phyloP scores from a whole-genome alignment of 2,113 vertebrate genomes.

The Pygoscelis adeliae region DNA sequence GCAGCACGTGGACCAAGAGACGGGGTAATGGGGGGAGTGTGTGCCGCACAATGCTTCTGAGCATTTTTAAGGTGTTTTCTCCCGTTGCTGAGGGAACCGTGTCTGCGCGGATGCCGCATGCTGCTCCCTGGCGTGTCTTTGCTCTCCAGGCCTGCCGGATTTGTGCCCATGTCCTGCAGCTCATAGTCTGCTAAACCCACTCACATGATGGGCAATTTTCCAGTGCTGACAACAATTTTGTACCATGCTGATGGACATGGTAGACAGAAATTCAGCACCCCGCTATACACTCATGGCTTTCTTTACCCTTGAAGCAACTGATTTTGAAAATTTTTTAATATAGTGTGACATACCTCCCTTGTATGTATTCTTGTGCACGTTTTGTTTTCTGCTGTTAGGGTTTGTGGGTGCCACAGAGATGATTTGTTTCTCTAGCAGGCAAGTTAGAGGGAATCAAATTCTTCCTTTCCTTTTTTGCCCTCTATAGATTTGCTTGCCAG shows the following conservation, averaged over 20 bases:
- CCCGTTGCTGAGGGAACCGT: rapidly evolving
- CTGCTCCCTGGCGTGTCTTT: neutral
- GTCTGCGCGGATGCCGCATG: neutral
- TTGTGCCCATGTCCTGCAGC: neutral
- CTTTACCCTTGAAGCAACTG: neutral
- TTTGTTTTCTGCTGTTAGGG: neutral
- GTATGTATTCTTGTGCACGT: neutral
- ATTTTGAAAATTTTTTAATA: neutral
- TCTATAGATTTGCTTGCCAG: neutral
- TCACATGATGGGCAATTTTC: neutral
- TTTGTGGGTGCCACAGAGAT: neutral
- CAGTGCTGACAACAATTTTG: neutral
- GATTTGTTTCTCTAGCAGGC: neutral
- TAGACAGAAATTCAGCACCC: neutral
- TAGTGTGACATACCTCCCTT: neutral
- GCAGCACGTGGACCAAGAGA: neutral
- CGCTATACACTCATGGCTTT: neutral
- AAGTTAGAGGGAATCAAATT: neutral
- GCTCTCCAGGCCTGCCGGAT: neutral
- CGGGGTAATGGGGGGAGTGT: rapidly evolving
- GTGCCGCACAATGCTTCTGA: rapidly evolving
- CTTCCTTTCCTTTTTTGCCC: neutral
- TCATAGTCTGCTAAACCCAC: neutral
- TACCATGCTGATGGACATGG: neutral
- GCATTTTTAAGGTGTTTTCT: neutral